Evolutionary conservation across 53 echinoderm and acorn worm genomes (phyloP), one percentile per base, ranked within the genome.

Genomic region (Arbacia lixula): DNA sequence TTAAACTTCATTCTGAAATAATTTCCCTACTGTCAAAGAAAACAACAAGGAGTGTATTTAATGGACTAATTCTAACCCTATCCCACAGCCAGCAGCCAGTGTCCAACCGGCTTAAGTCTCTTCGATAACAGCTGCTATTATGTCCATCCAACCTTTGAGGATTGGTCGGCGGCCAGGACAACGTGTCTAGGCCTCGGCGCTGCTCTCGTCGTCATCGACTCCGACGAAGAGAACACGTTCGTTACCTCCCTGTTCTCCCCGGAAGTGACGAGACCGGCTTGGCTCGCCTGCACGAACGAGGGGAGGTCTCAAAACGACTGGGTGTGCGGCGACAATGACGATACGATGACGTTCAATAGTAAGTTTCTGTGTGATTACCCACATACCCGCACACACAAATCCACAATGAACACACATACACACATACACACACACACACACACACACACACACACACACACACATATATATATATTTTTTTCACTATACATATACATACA

Each of bases 291-390:
- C 30, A 77, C 39, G 11, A 77, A 77, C 27, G 12, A 22, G 5
- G 77, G 77, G 40, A 39, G 77, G 25, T 77, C 77, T 1, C 39
- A 57, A 17, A 1, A 77, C 58, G 77, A 77, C 1, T 77, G 77
- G 77, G 77, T 77, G 3, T 77, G 77, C 24, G 77, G 77, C 17
- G 38, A 34, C 10, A 58, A 77, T 77, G 40, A 77, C 14, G 57
- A 77, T 12, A 36, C 36, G 19, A 19, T 57, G 2, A 21, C 77
- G 4, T 77, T 57, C 37, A 14, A n/a, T 0, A 77, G 77, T 77
- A 77, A 58, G 77, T 37, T 6, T 41, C 5, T 30, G n/a, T n/a
- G n/a, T n/a, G n/a, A n/a, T 46, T 46, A 46, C 21, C 17, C 36
- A 67, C 36, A 64, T 12, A 64, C 33, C 64, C 33, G 17, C 64